Percentiles rank a stretch among this genome's conserved stretches.
These are phyloP conservation scores for Stenopsyche tienmushanensis DNA, from an alignment of 1,140 invertebrate genomes.

Conservation along the genomic window DNA sequence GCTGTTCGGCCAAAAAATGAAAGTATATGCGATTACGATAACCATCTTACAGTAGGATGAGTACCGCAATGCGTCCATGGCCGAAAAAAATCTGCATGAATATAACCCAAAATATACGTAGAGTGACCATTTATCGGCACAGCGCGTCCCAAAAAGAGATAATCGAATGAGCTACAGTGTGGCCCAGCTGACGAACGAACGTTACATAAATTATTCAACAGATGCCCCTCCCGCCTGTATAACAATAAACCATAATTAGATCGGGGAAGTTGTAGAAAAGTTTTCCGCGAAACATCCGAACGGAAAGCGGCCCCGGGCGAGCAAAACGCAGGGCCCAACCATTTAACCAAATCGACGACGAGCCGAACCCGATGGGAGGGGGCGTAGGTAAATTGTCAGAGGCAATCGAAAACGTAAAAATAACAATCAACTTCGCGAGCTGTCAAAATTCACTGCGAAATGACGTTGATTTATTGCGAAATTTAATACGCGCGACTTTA, in stretches of 20 bases:
- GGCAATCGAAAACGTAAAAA: neutral
- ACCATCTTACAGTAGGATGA: too few species aligned
- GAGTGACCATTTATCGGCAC: neutral
- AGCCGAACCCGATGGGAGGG: too few species aligned
- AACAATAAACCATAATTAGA: neutral
- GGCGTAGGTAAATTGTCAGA: too few species aligned
- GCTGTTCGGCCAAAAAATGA: too few species aligned
- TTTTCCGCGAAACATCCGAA: neutral
- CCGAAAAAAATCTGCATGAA: neutral
- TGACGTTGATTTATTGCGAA: neutral
- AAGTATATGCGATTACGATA: too few species aligned
- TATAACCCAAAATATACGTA: neutral
- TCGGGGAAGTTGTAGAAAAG: neutral
- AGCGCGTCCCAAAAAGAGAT: neutral
- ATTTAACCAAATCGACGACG: too few species aligned
- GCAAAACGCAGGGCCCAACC: neutral
- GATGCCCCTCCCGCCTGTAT: neutral
- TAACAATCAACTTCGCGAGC: neutral
- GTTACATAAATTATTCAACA: neutral
- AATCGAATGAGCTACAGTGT: too few species aligned
- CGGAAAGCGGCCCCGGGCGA: neutral
- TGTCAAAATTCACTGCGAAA: neutral
- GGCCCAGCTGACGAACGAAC: neutral
- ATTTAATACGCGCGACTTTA: too few species aligned
- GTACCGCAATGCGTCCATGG: neutral